Percentiles rank a stretch among this genome's conserved stretches.
These are phyloP conservation scores for Molossus molossus DNA, from an alignment of 2,797 vertebrate genomes.

Conservation along the genomic window DNA sequence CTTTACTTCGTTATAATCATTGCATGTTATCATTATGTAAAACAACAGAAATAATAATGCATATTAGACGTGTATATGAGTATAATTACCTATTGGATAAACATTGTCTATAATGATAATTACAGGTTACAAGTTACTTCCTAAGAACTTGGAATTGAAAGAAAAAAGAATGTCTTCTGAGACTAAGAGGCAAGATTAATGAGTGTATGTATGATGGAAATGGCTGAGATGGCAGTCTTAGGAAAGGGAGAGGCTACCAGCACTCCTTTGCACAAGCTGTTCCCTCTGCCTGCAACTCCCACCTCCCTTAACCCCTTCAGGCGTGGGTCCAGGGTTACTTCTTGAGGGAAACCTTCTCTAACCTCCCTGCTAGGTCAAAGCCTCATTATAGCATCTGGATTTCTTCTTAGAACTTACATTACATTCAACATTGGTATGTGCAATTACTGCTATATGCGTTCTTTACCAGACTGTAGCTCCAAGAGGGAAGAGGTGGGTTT, in stretches of 20 bases:
- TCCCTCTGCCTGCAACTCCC: neutral
- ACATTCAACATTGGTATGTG: neutral
- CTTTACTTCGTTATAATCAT: neutral
- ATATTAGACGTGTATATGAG: neutral
- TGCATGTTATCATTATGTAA: slow-evolving; percentile 1
- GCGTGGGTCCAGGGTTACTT: neutral
- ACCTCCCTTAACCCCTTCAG: neutral
- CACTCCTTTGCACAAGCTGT: neutral
- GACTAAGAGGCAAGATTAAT: neutral
- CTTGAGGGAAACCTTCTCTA: neutral
- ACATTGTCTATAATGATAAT: neutral
- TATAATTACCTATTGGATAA: neutral
- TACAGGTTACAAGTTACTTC: neutral
- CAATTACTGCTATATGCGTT: neutral
- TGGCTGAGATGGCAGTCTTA: neutral
- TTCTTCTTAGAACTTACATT: neutral
- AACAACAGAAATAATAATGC: slow-evolving; percentile 16
- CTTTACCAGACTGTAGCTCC: neutral
- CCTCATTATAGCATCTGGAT: neutral
- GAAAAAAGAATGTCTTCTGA: neutral
- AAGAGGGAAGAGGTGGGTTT: neutral
- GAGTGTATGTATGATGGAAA: neutral
- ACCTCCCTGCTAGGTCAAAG: neutral
- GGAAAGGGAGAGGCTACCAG: neutral
- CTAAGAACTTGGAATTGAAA: slow-evolving; percentile 18